Conservation (phyloP, 2,113 vertebrate genomes). For the Panthera tigris region DNA sequence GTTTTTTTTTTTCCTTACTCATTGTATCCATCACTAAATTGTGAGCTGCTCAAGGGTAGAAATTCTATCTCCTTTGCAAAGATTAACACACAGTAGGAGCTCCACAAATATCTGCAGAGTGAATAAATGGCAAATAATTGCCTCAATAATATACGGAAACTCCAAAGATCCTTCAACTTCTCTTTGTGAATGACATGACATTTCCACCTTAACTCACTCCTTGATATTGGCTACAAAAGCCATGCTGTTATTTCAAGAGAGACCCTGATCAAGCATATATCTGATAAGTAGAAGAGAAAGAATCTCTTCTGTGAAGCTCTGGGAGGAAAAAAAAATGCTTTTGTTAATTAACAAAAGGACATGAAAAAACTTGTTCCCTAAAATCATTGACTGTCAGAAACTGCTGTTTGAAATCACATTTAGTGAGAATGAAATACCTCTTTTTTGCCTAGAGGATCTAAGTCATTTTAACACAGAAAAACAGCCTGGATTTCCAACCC, state of each 20-base stretch:
- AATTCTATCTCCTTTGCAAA: not conserved
- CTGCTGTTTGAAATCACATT: not conserved
- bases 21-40: not conserved
- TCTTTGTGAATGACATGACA: not conserved
- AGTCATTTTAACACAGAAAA: not conserved
- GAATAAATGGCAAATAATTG: not conserved
- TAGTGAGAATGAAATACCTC: not conserved
- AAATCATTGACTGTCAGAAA: not conserved
- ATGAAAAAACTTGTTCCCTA: constrained; percentile 20
- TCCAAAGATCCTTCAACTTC: not conserved
- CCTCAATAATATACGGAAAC: not conserved
- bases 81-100: not conserved
- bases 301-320: not conserved
- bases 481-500: not conserved
- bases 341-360: constrained; percentile 24
- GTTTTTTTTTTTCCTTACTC: not conserved
- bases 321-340: not conserved
- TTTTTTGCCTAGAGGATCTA: not conserved
- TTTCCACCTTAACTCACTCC: not conserved
- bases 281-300: not conserved
- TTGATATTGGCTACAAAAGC: not conserved
- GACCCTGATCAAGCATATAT: not conserved
- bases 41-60: not conserved
- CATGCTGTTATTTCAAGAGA: not conserved
- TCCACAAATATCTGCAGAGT: not conserved